A percentile compares a stretch with the other conserved stretches of the same genome.
These are phyloP conservation scores for Stictonetta naevosa DNA, from an alignment of 2,113 vertebrate species.

Conservation along the genomic window DNA sequence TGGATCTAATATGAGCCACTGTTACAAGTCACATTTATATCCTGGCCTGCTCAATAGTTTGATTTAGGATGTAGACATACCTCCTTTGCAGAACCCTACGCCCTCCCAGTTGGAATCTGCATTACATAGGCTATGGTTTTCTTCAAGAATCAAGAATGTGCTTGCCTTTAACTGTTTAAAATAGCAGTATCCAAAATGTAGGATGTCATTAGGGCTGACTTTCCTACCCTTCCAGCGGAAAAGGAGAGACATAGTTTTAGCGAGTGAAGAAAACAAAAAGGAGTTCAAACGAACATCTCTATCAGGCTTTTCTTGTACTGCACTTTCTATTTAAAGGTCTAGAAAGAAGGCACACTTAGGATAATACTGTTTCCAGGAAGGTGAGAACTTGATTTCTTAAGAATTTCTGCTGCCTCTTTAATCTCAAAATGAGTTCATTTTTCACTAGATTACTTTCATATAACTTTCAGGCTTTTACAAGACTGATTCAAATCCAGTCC, in stretches of 20 bases:
- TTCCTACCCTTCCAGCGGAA: background rate
- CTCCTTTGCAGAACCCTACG: conserved; percentile 57
- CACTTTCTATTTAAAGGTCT: conserved; percentile 17
- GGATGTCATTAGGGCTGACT: conserved; percentile 18
- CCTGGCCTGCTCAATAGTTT: conserved; percentile 67
- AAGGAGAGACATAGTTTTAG: background rate
- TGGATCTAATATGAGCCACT: conserved; percentile 76
- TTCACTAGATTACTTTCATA: conserved; percentile 72
- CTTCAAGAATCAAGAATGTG: conserved; percentile 33
- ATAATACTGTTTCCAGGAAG: conserved; percentile 55
- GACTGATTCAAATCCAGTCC: conserved; percentile 80
- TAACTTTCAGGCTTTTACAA: conserved; percentile 75
- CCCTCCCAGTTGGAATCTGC: conserved; percentile 65
- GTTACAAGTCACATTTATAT: conserved; percentile 67
- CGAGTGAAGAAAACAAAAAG: conserved; percentile 23
- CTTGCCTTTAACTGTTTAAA: conserved; percentile 39
- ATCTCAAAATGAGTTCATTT: conserved; percentile 71
- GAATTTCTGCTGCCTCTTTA: conserved; percentile 52
- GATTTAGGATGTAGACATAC: conserved; percentile 65
- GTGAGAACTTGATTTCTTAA: conserved; percentile 45
- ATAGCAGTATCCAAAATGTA: conserved; percentile 28
- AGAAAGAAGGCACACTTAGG: conserved; percentile 39
- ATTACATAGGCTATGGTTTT: conserved; percentile 55
- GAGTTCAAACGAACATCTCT: conserved; percentile 10
- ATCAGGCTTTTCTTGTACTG: background rate